Evolutionary conservation across 2,888 invertebrate species (phyloP).

Genomic region (Amblyteles armatorius): DNA sequence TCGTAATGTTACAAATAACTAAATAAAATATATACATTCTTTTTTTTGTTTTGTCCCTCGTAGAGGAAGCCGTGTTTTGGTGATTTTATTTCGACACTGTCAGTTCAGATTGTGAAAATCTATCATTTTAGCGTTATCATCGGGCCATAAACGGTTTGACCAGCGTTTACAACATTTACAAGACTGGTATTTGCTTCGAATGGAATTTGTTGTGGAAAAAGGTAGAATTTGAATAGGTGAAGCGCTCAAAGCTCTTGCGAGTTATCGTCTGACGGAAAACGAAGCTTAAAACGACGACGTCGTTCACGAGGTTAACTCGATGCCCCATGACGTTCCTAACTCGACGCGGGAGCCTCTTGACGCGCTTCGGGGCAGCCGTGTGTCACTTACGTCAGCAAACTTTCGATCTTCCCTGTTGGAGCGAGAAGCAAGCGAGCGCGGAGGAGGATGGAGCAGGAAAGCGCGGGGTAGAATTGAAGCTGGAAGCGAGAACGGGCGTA

Average conservation of each 20-base stretch:
- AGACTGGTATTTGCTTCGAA: not conserved
- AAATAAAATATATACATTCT: no score
- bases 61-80: no score
- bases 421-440: conserved; percentile 17
- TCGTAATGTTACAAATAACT: no score
- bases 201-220: not conserved
- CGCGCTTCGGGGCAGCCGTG: conserved; percentile 63
- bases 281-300: conserved; percentile 50
- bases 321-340: conserved; percentile 75
- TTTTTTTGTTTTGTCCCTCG: no score
- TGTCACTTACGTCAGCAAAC: conserved; percentile 67
- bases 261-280: conserved; percentile 28
- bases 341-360: conserved; percentile 70
- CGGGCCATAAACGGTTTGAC: not conserved
- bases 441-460: not conserved
- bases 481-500: conserved; percentile 50
- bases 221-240: not conserved
- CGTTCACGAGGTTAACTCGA: conserved; percentile 72
- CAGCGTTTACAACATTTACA: not conserved
- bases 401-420: conserved; percentile 62
- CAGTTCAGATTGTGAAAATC: not conserved
- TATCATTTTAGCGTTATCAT: not conserved
- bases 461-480: conserved; percentile 35
- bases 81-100: not conserved
- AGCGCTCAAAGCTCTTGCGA: not conserved